These are phyloP conservation scores for Baronia brevicornis DNA, from an alignment of 2,888 invertebrate species.

Conservation along the genomic window DNA sequence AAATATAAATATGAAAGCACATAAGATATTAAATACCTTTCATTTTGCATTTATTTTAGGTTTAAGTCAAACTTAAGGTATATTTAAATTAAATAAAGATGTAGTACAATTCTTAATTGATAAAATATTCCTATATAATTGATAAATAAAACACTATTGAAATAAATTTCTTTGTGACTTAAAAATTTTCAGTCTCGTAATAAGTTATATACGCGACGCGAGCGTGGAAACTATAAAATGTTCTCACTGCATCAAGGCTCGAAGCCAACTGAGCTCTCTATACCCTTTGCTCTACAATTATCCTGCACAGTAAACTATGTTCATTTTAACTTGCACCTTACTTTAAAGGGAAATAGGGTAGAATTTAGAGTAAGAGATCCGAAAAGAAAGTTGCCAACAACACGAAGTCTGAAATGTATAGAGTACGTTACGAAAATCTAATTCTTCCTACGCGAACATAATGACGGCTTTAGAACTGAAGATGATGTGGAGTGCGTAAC, in stretches of 20 bases:
- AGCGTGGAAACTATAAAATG: conserved; percentile 27
- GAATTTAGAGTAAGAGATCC: conserved; percentile 23
- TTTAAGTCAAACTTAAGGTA: too few relatives aligned
- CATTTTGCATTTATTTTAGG: too few relatives aligned
- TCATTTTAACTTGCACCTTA: conserved; percentile 37
- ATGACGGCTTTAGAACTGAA: conserved; percentile 67
- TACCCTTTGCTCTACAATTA: conserved; percentile 42
- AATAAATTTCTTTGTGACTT: conserved; percentile 3
- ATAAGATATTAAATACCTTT: too few relatives aligned
- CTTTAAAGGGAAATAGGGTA: conserved; percentile 21
- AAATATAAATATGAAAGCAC: too few relatives aligned
- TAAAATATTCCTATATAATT: too few relatives aligned
- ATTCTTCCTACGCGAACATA: conserved; percentile 64
- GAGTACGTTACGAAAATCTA: conserved; percentile 59
- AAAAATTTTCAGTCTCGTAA: conserved; percentile 40
- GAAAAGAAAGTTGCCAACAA: conserved; percentile 20
- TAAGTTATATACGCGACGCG: conserved; percentile 49
- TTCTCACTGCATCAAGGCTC: conserved; percentile 49
- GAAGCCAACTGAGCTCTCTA: conserved; percentile 60
- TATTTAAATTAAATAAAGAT: background rate
- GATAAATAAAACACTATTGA: conserved; percentile 17
- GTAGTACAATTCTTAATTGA: conserved; percentile 1
- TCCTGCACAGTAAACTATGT: conserved; percentile 28
- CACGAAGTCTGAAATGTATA: conserved; percentile 41
- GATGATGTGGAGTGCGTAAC: conserved; percentile 51